Base-by-base conservation (phyloP, 64 coral and sea anemone species). In the Actinia tenebrosa region DNA sequence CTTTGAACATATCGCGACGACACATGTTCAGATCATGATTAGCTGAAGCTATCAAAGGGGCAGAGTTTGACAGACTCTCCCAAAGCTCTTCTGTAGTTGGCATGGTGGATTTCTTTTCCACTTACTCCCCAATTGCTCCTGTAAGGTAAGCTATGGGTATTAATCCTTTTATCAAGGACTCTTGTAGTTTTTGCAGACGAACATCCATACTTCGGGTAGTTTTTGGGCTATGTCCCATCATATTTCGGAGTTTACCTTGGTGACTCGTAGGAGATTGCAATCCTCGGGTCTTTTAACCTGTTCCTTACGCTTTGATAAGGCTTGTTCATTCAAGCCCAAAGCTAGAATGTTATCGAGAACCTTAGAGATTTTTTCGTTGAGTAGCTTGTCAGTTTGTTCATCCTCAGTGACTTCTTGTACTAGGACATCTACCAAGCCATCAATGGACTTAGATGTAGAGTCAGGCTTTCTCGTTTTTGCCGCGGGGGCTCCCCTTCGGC, bases 201-300 rank as follows among this genome's bases (percentile, higher is more conserved):
- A 72, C 84, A 91, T 91, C 84, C 89, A 90, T 90, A 45, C 89
- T 90, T 17, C 69, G 19, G 27, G 82, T 90, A 13, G 60, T 53
- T 85, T 37, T 37, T 37, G 30, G 30, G 30, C 30, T 37, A 37
- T 37, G 30, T 37, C 30, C 30, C 30, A 37, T 37, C 30, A 37
- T 37, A 37, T 37, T 37, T 37, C 30, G 30, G 30, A 37, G 30
- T 37, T 37, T 37, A 37, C 30, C 30, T 37, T 37, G 30, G 30
- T 37, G 30, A 37, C 30, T 37, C 30, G 30, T 37, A 37, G 30
- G 30, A 37, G 30, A 37, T 37, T 37, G 30, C 30, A 37, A 37
- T 37, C 30, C 30, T 37, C 30, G 30, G 30, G 89, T 26, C 84
- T 71, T 79, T 47, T 80, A 19, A 91, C 50, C 17, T 60, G 45